Conservation (phyloP, 2,113 vertebrate genomes). For the Menidia beryllina region DNA sequence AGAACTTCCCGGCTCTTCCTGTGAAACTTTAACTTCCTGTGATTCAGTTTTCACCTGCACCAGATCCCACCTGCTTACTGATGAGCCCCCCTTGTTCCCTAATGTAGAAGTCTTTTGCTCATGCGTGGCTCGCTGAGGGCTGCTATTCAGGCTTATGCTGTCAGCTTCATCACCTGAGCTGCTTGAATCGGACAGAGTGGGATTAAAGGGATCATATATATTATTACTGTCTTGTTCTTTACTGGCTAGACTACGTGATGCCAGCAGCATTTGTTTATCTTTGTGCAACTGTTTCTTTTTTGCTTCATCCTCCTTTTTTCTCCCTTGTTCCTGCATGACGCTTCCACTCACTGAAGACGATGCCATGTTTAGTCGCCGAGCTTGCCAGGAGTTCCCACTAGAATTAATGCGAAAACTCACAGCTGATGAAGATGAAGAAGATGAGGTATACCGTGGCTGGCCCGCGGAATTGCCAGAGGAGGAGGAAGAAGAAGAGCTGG, state of each 20-base stretch:
- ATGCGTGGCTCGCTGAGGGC: background rate
- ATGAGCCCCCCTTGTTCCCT: slow-evolving; percentile 11
- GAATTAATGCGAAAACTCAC: slow-evolving; percentile 93
- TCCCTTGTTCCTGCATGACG: slow-evolving; percentile 74
- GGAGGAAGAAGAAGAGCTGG: slow-evolving; percentile 62
- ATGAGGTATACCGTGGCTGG: slow-evolving; percentile 53
- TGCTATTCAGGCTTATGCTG: slow-evolving; percentile 11
- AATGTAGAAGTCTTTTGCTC: slow-evolving; percentile 5
- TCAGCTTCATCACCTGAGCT: slow-evolving; percentile 76
- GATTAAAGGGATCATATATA: slow-evolving; percentile 95
- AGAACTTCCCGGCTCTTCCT: slow-evolving; percentile 28
- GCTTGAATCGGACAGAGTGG: slow-evolving; percentile 91
- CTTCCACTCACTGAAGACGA: slow-evolving; percentile 69
- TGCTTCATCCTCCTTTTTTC: slow-evolving; percentile 80
- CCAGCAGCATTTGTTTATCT: slow-evolving; percentile 69
- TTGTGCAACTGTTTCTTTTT: slow-evolving; percentile 72
- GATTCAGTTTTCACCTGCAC: slow-evolving; percentile 65
- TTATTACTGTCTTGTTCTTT: slow-evolving; percentile 84
- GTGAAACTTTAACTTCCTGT: slow-evolving; percentile 38
- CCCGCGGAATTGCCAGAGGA: slow-evolving; percentile 28
- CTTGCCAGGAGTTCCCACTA: slow-evolving; percentile 87
- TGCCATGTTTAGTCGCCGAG: slow-evolving; percentile 77
- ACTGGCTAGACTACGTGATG: slow-evolving; percentile 63
- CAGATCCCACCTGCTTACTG: slow-evolving; percentile 11
- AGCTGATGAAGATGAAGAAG: slow-evolving; percentile 70